phyloP scores from a whole-genome alignment of 2,888 invertebrate species.

The Abrostola tripartita region DNA sequence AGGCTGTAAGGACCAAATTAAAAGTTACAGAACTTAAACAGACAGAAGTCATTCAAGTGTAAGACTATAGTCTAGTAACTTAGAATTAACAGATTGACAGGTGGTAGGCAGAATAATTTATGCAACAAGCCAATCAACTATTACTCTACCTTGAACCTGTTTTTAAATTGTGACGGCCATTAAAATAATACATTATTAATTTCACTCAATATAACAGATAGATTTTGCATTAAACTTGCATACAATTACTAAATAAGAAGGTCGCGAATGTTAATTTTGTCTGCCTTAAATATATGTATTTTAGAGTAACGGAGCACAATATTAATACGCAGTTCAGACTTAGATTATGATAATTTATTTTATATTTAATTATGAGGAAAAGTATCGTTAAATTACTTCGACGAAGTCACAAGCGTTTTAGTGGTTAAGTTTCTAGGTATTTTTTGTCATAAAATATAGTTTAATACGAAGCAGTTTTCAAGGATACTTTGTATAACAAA shows the following conservation, averaged over 20 bases:
- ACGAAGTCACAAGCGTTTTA: too few relatives aligned
- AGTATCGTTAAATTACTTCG: too few relatives aligned
- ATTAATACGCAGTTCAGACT: too few relatives aligned
- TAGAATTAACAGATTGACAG: conserved; percentile 23
- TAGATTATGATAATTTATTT: too few relatives aligned
- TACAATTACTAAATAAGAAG: background rate
- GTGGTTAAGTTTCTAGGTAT: too few relatives aligned
- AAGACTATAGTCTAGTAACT: conserved; percentile 10
- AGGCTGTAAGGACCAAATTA: background rate
- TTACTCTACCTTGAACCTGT: conserved; percentile 73
- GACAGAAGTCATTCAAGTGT: conserved; percentile 3
- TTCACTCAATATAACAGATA: conserved; percentile 24
- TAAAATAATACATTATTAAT: conserved; percentile 55
- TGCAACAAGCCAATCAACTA: conserved; percentile 62
- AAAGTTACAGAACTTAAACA: conserved; percentile 12
- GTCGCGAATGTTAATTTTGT: conserved; percentile 16
- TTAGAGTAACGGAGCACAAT: background rate
- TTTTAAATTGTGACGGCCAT: conserved; percentile 62
- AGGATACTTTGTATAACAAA: too few relatives aligned
- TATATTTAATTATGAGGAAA: too few relatives aligned
- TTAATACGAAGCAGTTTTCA: too few relatives aligned
- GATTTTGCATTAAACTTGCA: conserved; percentile 16
- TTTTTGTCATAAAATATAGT: too few relatives aligned
- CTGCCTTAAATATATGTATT: background rate
- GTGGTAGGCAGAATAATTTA: conserved; percentile 41